These are phyloP conservation scores for Troides helena DNA, from an alignment of 2,888 invertebrate genomes.

Conservation along the genomic window DNA sequence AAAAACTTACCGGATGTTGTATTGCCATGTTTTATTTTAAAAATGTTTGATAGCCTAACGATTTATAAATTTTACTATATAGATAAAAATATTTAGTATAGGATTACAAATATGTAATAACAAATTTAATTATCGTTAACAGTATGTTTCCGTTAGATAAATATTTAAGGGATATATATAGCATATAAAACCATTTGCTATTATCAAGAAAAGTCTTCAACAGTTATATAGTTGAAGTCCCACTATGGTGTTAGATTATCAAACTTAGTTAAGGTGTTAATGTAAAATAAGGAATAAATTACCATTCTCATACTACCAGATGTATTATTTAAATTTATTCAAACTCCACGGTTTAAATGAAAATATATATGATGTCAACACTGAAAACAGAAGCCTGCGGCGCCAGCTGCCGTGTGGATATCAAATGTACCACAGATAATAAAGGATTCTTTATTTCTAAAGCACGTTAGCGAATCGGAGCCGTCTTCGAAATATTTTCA, in stretches of 20 bases:
- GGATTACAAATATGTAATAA: neutral
- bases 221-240: too few relatives aligned
- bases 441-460: constrained; percentile 70
- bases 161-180: too few relatives aligned
- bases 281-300: too few relatives aligned
- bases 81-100: neutral
- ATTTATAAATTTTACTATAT: neutral
- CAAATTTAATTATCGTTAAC: too few relatives aligned
- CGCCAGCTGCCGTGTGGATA: constrained; percentile 71
- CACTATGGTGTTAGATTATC: too few relatives aligned
- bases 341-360: neutral
- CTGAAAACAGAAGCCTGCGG: constrained; percentile 66
- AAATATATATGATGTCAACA: constrained; percentile 16
- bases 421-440: constrained; percentile 66
- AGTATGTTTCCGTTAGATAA: too few relatives aligned
- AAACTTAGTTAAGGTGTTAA: too few relatives aligned
- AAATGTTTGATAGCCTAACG: neutral
- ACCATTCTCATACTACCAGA: too few relatives aligned
- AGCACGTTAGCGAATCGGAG: constrained; percentile 61
- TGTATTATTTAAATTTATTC: neutral
- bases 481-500: constrained; percentile 66
- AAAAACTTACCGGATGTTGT: constrained; percentile 38
- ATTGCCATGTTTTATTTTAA: constrained; percentile 8
- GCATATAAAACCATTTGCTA: too few relatives aligned
- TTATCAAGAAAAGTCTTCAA: too few relatives aligned